phyloP scores from a whole-genome alignment of 2,888 invertebrate species.

The Gari tellinella region DNA sequence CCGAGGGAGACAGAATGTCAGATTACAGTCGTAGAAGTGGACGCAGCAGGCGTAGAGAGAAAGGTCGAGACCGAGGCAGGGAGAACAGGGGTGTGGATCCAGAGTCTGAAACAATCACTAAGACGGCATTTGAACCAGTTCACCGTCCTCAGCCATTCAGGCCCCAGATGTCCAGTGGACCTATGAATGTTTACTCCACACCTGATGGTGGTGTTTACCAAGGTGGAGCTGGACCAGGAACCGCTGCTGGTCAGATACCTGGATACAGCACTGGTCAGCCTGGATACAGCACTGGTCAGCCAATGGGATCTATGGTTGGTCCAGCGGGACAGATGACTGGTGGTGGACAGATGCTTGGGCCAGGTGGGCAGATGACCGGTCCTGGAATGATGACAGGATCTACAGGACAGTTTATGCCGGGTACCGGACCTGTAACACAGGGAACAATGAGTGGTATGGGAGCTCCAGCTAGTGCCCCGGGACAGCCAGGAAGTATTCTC shows the following conservation, averaged over 20 bases:
- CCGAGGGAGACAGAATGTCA: slow-evolving; percentile 53
- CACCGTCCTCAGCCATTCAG: slow-evolving; percentile 66
- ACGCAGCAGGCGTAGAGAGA: slow-evolving; percentile 52
- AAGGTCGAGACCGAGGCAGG: slow-evolving; percentile 31
- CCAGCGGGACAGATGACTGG: neutral
- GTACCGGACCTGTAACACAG: neutral
- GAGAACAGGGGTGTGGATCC: slow-evolving; percentile 30
- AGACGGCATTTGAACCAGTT: slow-evolving; percentile 74
- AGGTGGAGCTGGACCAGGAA: slow-evolving; percentile 4
- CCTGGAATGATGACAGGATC: slow-evolving; percentile 28
- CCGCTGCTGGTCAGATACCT: slow-evolving; percentile 22
- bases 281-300: neutral
- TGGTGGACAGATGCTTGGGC: no score
- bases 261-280: slow-evolving; percentile 11
- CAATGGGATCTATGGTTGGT: neutral
- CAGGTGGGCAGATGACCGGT: slow-evolving; percentile 18
- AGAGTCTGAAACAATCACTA: slow-evolving; percentile 38
- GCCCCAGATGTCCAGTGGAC: slow-evolving; percentile 57
- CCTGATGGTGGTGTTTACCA: slow-evolving; percentile 38
- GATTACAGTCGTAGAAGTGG: slow-evolving; percentile 45
- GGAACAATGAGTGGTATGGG: slow-evolving; percentile 11
- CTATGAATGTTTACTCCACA: slow-evolving; percentile 40
- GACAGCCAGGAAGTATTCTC: slow-evolving; percentile 28
- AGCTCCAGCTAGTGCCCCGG: neutral
- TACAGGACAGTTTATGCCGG: neutral